phyloP scores from a whole-genome alignment of 2,113 vertebrate genomes.

The Zapornia atra region DNA sequence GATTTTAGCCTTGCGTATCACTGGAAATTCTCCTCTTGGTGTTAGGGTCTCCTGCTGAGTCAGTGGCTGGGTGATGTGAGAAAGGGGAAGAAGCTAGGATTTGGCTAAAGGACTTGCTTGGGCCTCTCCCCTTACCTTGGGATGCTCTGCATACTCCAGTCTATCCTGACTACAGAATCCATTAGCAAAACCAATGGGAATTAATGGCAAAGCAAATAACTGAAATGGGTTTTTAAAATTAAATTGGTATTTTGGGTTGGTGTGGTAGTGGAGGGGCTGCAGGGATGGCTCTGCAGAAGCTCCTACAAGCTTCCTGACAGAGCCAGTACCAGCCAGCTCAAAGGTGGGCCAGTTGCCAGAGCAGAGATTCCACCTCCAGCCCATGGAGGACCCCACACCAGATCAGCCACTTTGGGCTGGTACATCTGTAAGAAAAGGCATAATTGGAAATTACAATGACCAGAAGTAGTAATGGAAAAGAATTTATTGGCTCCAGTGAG shows the following conservation, averaged over 20 bases:
- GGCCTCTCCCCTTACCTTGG: background rate
- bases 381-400: too few relatives aligned
- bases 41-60: background rate
- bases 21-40: background rate
- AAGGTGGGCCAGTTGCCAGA: too few relatives aligned
- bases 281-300: too few relatives aligned
- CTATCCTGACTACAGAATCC: background rate
- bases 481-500: conserved; percentile 60
- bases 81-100: background rate
- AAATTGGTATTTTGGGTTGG: background rate
- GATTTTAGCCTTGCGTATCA: background rate
- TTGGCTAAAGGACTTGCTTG: background rate
- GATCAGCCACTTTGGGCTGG: background rate
- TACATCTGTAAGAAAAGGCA: background rate
- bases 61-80: background rate
- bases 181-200: background rate
- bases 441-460: background rate
- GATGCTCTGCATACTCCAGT: too few relatives aligned
- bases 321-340: too few relatives aligned
- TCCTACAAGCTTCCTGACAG: too few relatives aligned
- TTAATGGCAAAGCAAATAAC: background rate
- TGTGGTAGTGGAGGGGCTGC: too few relatives aligned
- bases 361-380: too few relatives aligned
- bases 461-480: background rate
- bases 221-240: background rate